phyloP scores from a whole-genome alignment of 2,113 vertebrate species.

The Triplophysa dalaica region DNA sequence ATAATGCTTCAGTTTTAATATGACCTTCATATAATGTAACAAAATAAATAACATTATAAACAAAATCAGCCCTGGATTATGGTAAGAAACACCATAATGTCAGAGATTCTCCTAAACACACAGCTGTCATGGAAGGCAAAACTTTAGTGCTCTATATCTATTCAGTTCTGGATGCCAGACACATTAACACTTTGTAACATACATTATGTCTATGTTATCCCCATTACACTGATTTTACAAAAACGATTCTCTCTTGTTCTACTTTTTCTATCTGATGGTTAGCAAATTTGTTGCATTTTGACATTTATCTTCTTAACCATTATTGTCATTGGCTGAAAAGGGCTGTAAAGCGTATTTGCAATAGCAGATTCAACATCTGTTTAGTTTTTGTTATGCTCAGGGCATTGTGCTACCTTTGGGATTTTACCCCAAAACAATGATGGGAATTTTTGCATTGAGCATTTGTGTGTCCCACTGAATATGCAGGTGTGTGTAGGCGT shows the following conservation, averaged over 20 bases:
- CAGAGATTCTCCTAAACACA: not conserved
- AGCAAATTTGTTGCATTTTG: not conserved
- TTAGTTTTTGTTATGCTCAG: conserved; percentile 42
- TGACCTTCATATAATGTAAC: too few relatives aligned
- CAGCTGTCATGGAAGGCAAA: not conserved
- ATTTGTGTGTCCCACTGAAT: conserved; percentile 22
- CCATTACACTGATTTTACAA: not conserved
- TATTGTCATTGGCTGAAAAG: conserved; percentile 1
- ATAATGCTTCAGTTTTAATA: too few relatives aligned
- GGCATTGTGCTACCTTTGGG: conserved; percentile 38
- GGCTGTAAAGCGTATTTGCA: not conserved
- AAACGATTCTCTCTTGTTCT: not conserved
- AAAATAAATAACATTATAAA: too few relatives aligned
- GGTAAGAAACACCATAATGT: not conserved
- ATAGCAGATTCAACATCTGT: conserved; percentile 38
- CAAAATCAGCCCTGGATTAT: too few relatives aligned
- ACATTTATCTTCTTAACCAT: conserved; percentile 5
- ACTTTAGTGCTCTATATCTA: not conserved
- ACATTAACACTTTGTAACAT: not conserved
- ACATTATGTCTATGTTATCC: not conserved
- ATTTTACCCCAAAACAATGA: conserved; percentile 39
- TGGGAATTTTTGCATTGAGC: conserved; percentile 29
- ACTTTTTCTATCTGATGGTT: too few relatives aligned
- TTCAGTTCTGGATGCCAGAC: not conserved
- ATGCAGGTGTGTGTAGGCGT: conserved; percentile 59